Conservation (phyloP, 2,888 invertebrate genomes). For the Papilio demoleus region DNA sequence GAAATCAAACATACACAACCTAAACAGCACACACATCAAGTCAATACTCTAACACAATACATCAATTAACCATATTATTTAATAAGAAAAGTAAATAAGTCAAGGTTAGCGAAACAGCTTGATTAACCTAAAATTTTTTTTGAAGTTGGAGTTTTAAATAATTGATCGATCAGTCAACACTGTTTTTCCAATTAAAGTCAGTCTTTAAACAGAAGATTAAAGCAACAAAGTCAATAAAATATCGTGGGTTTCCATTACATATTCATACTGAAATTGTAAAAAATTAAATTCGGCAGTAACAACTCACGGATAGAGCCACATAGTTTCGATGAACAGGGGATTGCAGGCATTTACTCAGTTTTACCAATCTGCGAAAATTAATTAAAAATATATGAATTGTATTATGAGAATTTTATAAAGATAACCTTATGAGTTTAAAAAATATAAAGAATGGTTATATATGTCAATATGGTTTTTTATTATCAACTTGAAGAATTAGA, state of each 20-base stretch:
- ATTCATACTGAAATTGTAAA: background rate
- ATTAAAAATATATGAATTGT: too few species aligned
- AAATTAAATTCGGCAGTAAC: too few species aligned
- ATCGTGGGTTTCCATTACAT: background rate
- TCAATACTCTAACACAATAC: conserved; percentile 17
- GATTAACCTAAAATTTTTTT: conserved; percentile 27
- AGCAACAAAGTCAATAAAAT: background rate
- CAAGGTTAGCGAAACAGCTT: conserved; percentile 32
- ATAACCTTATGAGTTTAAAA: background rate
- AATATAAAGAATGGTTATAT: background rate
- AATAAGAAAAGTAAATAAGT: conserved; percentile 34
- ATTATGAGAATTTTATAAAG: too few species aligned
- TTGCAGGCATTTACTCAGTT: too few species aligned
- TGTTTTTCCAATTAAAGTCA: conserved; percentile 13
- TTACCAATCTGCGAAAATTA: too few species aligned
- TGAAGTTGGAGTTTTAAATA: conserved; percentile 25
- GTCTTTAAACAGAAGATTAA: conserved; percentile 17
- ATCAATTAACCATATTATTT: conserved; percentile 31
- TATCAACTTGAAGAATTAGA: conserved; percentile 1
- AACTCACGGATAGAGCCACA: too few species aligned
- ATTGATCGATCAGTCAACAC: conserved; percentile 22
- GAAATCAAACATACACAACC: background rate
- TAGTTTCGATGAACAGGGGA: too few species aligned
- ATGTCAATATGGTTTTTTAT: background rate
- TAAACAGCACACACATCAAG: conserved; percentile 19